Evolutionary conservation across 92 coral and sea anemone genomes (phyloP).

Genomic region (Epizoanthus fatuus): DNA sequence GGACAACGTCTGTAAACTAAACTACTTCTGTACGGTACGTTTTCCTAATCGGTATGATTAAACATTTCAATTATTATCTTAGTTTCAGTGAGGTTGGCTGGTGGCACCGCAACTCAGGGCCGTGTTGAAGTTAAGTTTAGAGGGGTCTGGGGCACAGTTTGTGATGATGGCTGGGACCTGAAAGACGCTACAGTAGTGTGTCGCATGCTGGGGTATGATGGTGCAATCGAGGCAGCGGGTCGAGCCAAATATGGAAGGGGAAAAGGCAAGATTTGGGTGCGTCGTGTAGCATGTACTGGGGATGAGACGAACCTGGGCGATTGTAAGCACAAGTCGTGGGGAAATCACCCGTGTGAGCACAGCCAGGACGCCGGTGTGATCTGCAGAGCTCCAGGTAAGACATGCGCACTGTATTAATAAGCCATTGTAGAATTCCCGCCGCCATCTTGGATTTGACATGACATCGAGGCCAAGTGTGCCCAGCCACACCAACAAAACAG

Average conservation of each 20-base stretch:
- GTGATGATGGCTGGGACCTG: no score
- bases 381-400: background rate
- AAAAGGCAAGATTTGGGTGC: background rate
- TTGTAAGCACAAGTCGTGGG: background rate
- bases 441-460: no score
- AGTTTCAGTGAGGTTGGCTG: no score
- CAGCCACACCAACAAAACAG: no score
- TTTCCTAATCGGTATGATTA: no score
- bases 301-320: conserved; percentile 8
- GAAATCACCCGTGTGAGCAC: background rate
- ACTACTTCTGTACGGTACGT: no score
- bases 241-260: background rate
- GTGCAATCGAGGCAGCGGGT: background rate
- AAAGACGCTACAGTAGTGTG: conserved; percentile 10
- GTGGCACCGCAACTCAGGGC: background rate
- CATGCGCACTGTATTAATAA: no score
- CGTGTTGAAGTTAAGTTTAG: conserved; percentile 5
- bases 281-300: background rate
- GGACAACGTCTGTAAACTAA: no score
- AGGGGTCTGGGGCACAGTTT: no score
- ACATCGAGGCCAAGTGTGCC: no score
- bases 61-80: no score
- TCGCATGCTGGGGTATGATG: conserved; percentile 16
- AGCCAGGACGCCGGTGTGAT: conserved; percentile 1
- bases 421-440: no score